These are phyloP conservation scores for Lepidocyrtinus sp. DNA, from an alignment of 2,888 invertebrate genomes.

Conservation along the genomic window DNA sequence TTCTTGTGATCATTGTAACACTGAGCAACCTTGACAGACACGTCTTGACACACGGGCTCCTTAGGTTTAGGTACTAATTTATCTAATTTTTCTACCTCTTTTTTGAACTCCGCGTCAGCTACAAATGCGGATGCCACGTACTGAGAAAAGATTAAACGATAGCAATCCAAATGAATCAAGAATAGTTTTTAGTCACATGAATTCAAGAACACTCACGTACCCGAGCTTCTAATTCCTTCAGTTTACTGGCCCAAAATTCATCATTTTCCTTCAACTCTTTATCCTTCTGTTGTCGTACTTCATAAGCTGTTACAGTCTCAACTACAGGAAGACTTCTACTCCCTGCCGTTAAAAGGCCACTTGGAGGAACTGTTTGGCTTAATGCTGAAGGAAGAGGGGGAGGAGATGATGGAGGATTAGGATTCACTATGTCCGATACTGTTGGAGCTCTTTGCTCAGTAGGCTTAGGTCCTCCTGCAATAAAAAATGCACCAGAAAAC, in stretches of 20 bases:
- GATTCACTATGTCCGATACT: slow-evolving; percentile 51
- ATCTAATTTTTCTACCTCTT: slow-evolving; percentile 65
- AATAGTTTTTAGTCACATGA: neutral
- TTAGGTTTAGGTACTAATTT: slow-evolving; percentile 66
- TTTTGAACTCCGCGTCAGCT: slow-evolving; percentile 67
- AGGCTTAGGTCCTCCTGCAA: slow-evolving; percentile 22
- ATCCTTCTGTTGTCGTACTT: slow-evolving; percentile 68
- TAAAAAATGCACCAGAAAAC: neutral
- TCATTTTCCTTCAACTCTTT: slow-evolving; percentile 67
- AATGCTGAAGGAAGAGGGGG: neutral
- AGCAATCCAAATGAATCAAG: neutral
- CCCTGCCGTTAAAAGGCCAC: slow-evolving; percentile 58
- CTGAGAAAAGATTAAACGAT: slow-evolving; percentile 41
- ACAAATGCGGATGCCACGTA: slow-evolving; percentile 68
- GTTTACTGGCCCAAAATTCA: slow-evolving; percentile 62
- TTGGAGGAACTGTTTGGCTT: slow-evolving; percentile 28
- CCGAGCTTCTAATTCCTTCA: slow-evolving; percentile 66
- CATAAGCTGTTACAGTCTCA: slow-evolving; percentile 68
- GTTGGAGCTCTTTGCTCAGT: slow-evolving; percentile 42
- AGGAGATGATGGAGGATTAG: slow-evolving; percentile 38
- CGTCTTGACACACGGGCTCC: slow-evolving; percentile 62
- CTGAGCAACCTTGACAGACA: slow-evolving; percentile 64
- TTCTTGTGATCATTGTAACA: slow-evolving; percentile 65
- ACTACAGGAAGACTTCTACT: slow-evolving; percentile 58
- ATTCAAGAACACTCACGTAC: slow-evolving; percentile 41